Evolutionary conservation across 2,797 vertebrate genomes (phyloP), one percentile per base, ranked within the genome.

Genomic region (Hyperoplus immaculatus): DNA sequence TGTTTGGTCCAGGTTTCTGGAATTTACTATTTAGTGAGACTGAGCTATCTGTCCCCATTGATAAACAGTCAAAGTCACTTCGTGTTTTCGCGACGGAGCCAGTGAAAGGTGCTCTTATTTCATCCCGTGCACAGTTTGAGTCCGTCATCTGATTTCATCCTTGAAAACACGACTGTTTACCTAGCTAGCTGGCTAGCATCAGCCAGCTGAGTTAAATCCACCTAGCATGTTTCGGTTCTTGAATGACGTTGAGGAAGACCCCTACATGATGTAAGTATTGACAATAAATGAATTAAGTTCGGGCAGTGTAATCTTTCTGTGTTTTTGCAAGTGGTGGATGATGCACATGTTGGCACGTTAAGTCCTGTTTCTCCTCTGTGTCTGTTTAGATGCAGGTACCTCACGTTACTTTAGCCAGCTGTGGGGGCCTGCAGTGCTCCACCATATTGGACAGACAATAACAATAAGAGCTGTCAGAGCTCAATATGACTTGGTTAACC

Each of bases 241-340:
- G 84, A 95, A 93, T 88, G 95, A 96, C 92, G 94, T 94, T 54
- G 95, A 96, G 80, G 96, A 96, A 84, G 95, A 89, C 83, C 95
- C 95, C n/a, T 96, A 83, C 77, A 94, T 96, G 93, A 95, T 96
- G 96, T 96, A 75, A 96, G 95, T 96, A 80, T 65, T 50, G n/a
- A n/a, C 39, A 64, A 69, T 63, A 42, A 5, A 38, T 8, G 2
- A 1, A 11, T 41, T 14, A 65, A 5, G 11, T 55, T 18, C 11
- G 3, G 21, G 49, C 42, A 0, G 0, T 15, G 0, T 43, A 11
- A 1, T 6, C 2, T 21, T 0, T 14, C 0, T 11, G 15, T 67
- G 62, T 61, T 69, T 50, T 53, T 58, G 1, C 18, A 13, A 1
- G 16, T 14, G 4, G 12, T 4, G 36, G 6, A 9, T 21, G 63